phyloP scores from a whole-genome alignment of 2,113 vertebrate species.

The Hipposideros armiger region DNA sequence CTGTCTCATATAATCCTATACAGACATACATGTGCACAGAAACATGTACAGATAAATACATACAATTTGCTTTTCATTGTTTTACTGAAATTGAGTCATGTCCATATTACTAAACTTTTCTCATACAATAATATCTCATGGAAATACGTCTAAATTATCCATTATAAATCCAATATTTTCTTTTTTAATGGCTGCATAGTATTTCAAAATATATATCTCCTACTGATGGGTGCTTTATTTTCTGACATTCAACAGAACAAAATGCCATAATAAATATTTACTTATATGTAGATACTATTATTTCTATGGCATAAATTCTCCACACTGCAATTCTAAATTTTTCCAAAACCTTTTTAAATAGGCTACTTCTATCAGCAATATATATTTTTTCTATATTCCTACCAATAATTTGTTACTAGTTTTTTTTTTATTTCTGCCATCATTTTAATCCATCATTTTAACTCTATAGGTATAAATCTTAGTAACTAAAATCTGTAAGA shows the following conservation, averaged over 20 bases:
- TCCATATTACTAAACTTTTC: background rate
- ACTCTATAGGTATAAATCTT: background rate
- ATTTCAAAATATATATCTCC: background rate
- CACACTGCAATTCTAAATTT: background rate
- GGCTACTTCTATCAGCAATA: background rate
- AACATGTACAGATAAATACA: background rate
- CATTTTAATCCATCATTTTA: background rate
- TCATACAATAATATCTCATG: background rate
- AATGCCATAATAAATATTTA: background rate
- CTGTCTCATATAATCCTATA: background rate
- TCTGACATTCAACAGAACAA: background rate
- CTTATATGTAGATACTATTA: background rate
- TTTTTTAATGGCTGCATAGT: background rate
- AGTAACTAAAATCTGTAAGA: background rate
- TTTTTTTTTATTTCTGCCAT: too few species aligned
- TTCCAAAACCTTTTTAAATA: background rate
- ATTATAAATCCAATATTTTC: background rate
- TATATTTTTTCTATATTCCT: too few species aligned
- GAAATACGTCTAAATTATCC: background rate
- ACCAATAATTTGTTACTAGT: too few species aligned
- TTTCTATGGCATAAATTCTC: background rate
- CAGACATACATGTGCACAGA: background rate
- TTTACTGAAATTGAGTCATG: background rate
- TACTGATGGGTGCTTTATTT: background rate
- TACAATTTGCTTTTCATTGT: background rate